These are phyloP conservation scores for Poeciliopsis turneri DNA, from an alignment of 2,797 vertebrate species.

Conservation along the genomic window DNA sequence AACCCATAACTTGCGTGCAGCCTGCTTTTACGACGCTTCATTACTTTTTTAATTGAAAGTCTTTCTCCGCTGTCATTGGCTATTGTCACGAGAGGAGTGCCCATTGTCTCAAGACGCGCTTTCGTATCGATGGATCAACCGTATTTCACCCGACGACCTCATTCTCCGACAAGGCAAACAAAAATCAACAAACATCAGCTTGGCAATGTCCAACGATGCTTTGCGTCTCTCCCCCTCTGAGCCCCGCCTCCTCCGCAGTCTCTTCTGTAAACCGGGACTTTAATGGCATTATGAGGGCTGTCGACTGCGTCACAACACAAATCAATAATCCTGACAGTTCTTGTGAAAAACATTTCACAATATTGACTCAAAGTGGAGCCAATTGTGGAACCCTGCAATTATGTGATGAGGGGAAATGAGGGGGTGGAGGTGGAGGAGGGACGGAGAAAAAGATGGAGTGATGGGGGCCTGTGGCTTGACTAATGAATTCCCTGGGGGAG, in stretches of 20 bases:
- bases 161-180: not conserved
- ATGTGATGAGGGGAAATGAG: constrained; percentile 30
- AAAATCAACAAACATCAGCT: not conserved
- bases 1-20: not conserved
- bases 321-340: constrained; percentile 55
- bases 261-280: constrained; percentile 19
- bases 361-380: constrained; percentile 68
- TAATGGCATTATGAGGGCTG: constrained; percentile 29
- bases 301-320: constrained; percentile 33
- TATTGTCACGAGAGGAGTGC: not conserved
- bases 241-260: not conserved
- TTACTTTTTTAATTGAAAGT: not conserved
- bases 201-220: not conserved
- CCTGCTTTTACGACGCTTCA: not conserved
- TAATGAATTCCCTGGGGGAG: constrained; percentile 77
- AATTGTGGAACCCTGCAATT: constrained; percentile 69
- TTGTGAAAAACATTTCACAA: constrained; percentile 53
- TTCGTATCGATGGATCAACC: not conserved
- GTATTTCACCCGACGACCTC: not conserved
- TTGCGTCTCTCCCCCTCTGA: too few species aligned
- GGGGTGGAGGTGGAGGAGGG: not conserved
- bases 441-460: not conserved
- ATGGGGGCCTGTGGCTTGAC: constrained; percentile 34
- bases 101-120: not conserved
- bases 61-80: not conserved